Conservation (phyloP, 1,140 invertebrate genomes). For the Popillia japonica region DNA sequence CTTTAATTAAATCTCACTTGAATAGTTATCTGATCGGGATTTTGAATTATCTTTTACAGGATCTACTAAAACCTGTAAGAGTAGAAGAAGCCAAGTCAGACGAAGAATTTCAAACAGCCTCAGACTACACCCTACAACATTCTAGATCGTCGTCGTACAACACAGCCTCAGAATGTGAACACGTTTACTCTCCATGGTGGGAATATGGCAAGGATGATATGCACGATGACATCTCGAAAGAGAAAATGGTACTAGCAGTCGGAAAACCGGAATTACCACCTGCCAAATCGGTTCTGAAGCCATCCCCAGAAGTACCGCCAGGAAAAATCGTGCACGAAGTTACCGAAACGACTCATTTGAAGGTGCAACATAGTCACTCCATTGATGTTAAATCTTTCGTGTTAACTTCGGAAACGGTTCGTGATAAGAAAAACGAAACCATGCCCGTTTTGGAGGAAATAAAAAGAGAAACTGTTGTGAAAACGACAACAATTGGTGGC, state of each 20-base stretch:
- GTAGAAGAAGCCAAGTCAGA: conserved; percentile 59
- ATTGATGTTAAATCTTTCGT: conserved; percentile 65
- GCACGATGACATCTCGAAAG: conserved; percentile 56
- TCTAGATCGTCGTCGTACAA: conserved; percentile 73
- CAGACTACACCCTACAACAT: conserved; percentile 71
- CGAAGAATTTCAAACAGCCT: conserved; percentile 75
- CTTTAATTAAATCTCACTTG: too few relatives aligned
- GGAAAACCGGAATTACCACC: conserved; percentile 57
- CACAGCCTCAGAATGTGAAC: conserved; percentile 71
- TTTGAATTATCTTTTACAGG: conserved; percentile 14
- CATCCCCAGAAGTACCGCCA: conserved; percentile 58
- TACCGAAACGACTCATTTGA: conserved; percentile 66
- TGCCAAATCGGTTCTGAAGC: conserved; percentile 55
- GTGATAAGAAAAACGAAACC: conserved; percentile 58
- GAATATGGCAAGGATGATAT: conserved; percentile 58
- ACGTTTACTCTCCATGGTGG: conserved; percentile 64
- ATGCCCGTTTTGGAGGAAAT: conserved; percentile 46
- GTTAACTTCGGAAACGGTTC: conserved; percentile 62
- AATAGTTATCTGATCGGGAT: too few relatives aligned
- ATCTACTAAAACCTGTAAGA: conserved; percentile 42
- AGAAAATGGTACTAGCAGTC: conserved; percentile 60
- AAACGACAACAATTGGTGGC: conserved; percentile 43
- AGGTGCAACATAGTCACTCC: conserved; percentile 64
- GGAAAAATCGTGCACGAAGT: conserved; percentile 65
- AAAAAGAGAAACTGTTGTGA: conserved; percentile 42